Conservation (phyloP, 2,113 vertebrate species). For the Paedocypris sp. region DNA sequence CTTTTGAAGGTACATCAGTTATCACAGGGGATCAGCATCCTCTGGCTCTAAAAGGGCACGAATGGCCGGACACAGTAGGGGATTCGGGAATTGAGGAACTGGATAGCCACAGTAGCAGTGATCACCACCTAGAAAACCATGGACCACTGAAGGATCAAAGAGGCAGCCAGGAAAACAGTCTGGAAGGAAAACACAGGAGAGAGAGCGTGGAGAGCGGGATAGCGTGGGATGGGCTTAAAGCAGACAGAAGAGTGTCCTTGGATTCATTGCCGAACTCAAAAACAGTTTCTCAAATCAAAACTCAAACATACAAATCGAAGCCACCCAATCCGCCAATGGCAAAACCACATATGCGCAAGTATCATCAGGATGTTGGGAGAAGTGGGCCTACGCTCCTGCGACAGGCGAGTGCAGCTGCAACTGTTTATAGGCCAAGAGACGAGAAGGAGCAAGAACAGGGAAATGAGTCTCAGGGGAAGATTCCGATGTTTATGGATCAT, state of each 20-base stretch:
- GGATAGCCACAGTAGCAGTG: slow-evolving; percentile 81
- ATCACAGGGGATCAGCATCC: slow-evolving; percentile 13
- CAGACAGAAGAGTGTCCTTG: slow-evolving; percentile 58
- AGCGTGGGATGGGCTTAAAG: slow-evolving; percentile 37
- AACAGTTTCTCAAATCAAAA: slow-evolving; percentile 63
- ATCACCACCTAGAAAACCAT: slow-evolving; percentile 77
- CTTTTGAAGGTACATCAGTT: slow-evolving; percentile 34
- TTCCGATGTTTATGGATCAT: slow-evolving; percentile 45
- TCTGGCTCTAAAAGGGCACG: slow-evolving; percentile 39
- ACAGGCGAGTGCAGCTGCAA: slow-evolving; percentile 56
- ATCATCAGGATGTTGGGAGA: slow-evolving; percentile 1
- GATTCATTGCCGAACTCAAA: slow-evolving; percentile 72
- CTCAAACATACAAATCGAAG: slow-evolving; percentile 28
- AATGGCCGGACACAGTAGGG: slow-evolving; percentile 68
- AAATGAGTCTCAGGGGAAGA: slow-evolving; percentile 19
- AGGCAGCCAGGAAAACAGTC: slow-evolving; percentile 19
- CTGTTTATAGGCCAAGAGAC: slow-evolving; percentile 43
- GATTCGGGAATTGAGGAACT: slow-evolving; percentile 84
- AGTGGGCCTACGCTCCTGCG: slow-evolving; percentile 48
- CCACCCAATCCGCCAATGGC: slow-evolving; percentile 51
- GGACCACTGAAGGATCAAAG: slow-evolving; percentile 38
- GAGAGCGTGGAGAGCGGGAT: not conserved
- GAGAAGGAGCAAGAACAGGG: slow-evolving; percentile 41
- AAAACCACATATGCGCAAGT: slow-evolving; percentile 40
- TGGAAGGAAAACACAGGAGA: too few species aligned